These are phyloP conservation scores for Drosophila lini DNA, from an alignment of 1,140 invertebrate genomes.

Conservation along the genomic window DNA sequence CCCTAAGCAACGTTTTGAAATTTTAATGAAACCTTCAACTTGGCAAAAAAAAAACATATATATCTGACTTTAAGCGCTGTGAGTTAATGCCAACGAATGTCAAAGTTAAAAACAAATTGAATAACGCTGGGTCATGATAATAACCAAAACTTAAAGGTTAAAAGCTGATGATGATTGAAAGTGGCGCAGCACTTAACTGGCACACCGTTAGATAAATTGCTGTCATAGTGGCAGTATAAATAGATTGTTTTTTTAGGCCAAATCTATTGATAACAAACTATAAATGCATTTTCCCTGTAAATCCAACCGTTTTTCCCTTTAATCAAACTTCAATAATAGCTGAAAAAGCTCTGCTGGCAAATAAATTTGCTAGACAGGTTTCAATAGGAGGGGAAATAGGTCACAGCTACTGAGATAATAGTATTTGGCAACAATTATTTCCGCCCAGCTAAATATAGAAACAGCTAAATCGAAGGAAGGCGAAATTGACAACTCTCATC, in stretches of 20 bases:
- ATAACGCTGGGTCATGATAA: slow-evolving; percentile 48
- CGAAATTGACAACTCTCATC: slow-evolving; percentile 55
- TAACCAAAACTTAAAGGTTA: slow-evolving; percentile 37
- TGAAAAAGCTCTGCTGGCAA: slow-evolving; percentile 10
- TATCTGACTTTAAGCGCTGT: slow-evolving; percentile 8
- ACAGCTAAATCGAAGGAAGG: slow-evolving; percentile 8
- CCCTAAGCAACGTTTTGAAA: slow-evolving; percentile 1
- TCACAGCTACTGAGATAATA: slow-evolving; percentile 12
- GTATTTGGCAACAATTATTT: slow-evolving; percentile 20
- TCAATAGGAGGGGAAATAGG: slow-evolving; percentile 20
- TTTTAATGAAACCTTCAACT: slow-evolving; percentile 50
- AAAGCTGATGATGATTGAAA: slow-evolving; percentile 8
- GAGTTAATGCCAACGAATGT: slow-evolving; percentile 36
- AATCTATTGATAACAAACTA: background rate
- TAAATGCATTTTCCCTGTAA: slow-evolving; percentile 41
- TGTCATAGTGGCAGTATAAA: background rate
- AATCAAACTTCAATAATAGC: slow-evolving; percentile 3
- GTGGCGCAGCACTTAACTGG: background rate
- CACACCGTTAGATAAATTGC: slow-evolving; percentile 10
- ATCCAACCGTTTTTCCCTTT: background rate
- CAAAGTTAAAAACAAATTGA: slow-evolving; percentile 35
- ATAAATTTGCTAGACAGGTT: slow-evolving; percentile 22
- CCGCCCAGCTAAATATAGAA: slow-evolving; percentile 24
- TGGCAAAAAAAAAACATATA: slow-evolving; percentile 42
- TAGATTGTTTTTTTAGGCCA: background rate